Percentiles rank a stretch among this genome's conserved stretches.
Evolutionary conservation across 2,888 invertebrate genomes (phyloP).

Genomic region (Mechanitis messenoides): DNA sequence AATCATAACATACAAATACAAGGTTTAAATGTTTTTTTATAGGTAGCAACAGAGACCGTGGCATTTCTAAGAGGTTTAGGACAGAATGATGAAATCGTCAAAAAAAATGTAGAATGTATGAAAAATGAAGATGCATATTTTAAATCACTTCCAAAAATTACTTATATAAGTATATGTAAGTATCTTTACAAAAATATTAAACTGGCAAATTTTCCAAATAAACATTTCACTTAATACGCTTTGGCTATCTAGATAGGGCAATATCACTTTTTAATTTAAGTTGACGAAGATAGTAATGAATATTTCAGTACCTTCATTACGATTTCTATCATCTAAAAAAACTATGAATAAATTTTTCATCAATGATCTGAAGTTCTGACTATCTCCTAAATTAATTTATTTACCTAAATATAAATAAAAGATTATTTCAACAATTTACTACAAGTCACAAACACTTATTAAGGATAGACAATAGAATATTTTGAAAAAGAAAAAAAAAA

Average conservation of each 20-base stretch:
- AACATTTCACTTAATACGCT: not conserved
- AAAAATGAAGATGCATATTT: slow-evolving; percentile 12
- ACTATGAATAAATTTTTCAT: not conserved
- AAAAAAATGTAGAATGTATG: slow-evolving; percentile 43
- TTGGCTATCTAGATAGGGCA: not conserved
- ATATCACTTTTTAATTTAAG: not conserved
- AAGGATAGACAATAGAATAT: too few relatives aligned
- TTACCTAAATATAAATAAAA: not conserved
- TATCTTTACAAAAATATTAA: not conserved
- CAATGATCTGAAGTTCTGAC: not conserved
- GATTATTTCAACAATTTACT: too few relatives aligned
- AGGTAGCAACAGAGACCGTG: slow-evolving; percentile 33
- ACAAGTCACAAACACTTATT: too few relatives aligned
- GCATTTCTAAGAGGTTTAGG: slow-evolving; percentile 44
- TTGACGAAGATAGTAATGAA: too few relatives aligned
- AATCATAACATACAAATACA: not conserved
- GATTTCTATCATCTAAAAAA: not conserved
- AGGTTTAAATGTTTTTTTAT: slow-evolving; percentile 3
- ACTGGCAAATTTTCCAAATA: too few relatives aligned
- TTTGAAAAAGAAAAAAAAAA: too few relatives aligned
- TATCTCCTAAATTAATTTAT: not conserved
- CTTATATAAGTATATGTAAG: slow-evolving; percentile 5
- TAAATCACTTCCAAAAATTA: slow-evolving; percentile 9
- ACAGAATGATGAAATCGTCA: slow-evolving; percentile 38
- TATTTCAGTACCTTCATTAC: not conserved